Percentiles rank a stretch among this genome's conserved stretches.
Conservation (phyloP, 2,888 invertebrate genomes). For the Pandemis heparana region DNA sequence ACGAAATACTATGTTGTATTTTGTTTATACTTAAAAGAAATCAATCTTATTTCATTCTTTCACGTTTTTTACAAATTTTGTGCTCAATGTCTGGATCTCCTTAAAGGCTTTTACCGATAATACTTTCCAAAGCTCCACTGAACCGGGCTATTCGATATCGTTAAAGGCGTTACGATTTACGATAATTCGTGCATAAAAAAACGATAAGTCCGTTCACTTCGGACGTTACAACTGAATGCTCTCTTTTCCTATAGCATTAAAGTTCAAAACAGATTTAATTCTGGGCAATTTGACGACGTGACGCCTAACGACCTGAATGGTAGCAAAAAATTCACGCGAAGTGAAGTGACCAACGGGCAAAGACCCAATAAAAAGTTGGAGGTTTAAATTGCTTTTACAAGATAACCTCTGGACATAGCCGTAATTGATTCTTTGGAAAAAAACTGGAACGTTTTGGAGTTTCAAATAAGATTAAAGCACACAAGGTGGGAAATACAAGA, state of each 20-base stretch:
- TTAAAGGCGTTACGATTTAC: slow-evolving; percentile 41
- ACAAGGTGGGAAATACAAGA: background rate
- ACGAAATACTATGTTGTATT: background rate
- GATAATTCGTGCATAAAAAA: slow-evolving; percentile 43
- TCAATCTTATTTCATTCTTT: slow-evolving; percentile 22
- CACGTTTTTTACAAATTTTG: slow-evolving; percentile 26
- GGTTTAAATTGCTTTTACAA: slow-evolving; percentile 28
- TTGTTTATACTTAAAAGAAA: slow-evolving; percentile 1
- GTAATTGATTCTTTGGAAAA: slow-evolving; percentile 22
- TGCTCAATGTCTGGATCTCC: slow-evolving; percentile 36
- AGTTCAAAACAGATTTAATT: slow-evolving; percentile 9
- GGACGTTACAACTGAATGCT: slow-evolving; percentile 11
- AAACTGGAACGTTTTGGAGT: background rate
- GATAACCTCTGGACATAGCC: slow-evolving; percentile 12
- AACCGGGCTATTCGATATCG: slow-evolving; percentile 41
- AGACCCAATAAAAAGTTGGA: slow-evolving; percentile 27
- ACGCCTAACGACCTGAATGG: slow-evolving; percentile 22
- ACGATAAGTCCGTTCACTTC: slow-evolving; percentile 39
- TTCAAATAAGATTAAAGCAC: background rate
- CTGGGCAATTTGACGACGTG: slow-evolving; percentile 7
- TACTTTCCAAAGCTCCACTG: slow-evolving; percentile 38
- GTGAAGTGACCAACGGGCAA: slow-evolving; percentile 27
- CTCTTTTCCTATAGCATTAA: slow-evolving; percentile 20
- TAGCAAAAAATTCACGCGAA: slow-evolving; percentile 36
- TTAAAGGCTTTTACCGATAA: slow-evolving; percentile 33